Percentiles rank a stretch among this genome's conserved stretches.
Conservation (phyloP, 2,797 vertebrate species). For the Anguilla pacifica region DNA sequence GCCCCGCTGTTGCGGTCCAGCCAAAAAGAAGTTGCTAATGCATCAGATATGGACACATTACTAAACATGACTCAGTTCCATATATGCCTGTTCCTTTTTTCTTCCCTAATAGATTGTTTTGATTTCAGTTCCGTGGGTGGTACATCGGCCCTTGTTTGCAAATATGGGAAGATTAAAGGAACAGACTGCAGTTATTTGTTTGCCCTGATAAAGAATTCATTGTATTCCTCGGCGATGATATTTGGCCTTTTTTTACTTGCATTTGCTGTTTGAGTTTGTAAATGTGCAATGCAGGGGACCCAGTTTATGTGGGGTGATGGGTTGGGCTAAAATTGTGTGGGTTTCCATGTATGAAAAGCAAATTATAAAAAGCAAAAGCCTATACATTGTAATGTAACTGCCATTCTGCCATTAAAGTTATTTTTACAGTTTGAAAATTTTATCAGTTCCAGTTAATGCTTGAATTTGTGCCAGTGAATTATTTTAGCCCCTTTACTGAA, state of each 20-base stretch:
- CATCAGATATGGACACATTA: neutral
- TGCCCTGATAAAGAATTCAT: neutral
- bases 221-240: neutral
- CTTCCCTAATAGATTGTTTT: neutral
- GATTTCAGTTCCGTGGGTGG: neutral
- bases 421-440: neutral
- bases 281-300: neutral
- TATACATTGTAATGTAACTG: neutral
- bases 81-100: neutral
- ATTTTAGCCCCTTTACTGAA: neutral
- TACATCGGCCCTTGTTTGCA: neutral
- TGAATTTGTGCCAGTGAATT: neutral
- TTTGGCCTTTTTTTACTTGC: neutral
- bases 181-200: neutral
- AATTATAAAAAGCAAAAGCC: neutral
- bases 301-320: neutral
- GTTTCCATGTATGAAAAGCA: constrained; percentile 18
- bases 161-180: constrained; percentile 7
- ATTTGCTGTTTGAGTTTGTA: neutral
- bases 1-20: neutral
- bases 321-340: neutral
- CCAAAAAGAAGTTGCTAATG: neutral
- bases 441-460: neutral
- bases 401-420: neutral
- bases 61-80: neutral